A percentile compares a stretch with the other conserved stretches of the same genome.
Evolutionary conservation across 37 sponge, comb jelly and placozoan species (phyloP).

Genomic region (Beroe ovata): DNA sequence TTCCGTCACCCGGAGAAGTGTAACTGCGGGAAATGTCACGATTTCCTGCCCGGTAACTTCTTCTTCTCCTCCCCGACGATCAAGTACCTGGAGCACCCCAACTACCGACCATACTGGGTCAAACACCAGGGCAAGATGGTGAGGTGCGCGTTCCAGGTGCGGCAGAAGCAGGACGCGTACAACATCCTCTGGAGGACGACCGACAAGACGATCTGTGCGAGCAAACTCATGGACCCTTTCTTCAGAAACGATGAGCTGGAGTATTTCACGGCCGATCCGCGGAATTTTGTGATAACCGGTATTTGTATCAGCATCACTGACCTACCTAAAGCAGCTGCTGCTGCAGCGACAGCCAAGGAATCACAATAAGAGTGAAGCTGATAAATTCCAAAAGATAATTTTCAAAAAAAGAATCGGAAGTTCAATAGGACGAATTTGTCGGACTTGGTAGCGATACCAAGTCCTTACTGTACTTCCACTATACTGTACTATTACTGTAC

Average conservation of each 20-base stretch:
- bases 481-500: no score
- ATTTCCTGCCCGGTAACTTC: constrained; percentile 60
- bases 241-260: constrained; percentile 68
- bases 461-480: no score
- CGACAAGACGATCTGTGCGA: constrained; percentile 59
- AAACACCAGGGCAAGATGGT: constrained; percentile 68
- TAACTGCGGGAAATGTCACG: constrained; percentile 56
- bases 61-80: constrained; percentile 68
- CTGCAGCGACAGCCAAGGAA: background rate
- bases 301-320: constrained; percentile 58
- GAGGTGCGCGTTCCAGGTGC: constrained; percentile 66
- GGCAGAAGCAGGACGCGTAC: constrained; percentile 63
- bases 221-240: constrained; percentile 56
- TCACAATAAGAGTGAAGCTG: no score
- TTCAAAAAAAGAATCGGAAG: no score
- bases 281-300: constrained; percentile 56
- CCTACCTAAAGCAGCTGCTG: constrained; percentile 15
- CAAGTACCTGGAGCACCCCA: constrained; percentile 67
- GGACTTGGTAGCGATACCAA: no score
- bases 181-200: constrained; percentile 68
- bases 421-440: no score
- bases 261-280: constrained; percentile 56
- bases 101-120: constrained; percentile 54
- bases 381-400: no score
- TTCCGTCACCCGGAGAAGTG: constrained; percentile 67